Conservation (phyloP, 2,888 invertebrate species). For the Gastrophysa polygoni region DNA sequence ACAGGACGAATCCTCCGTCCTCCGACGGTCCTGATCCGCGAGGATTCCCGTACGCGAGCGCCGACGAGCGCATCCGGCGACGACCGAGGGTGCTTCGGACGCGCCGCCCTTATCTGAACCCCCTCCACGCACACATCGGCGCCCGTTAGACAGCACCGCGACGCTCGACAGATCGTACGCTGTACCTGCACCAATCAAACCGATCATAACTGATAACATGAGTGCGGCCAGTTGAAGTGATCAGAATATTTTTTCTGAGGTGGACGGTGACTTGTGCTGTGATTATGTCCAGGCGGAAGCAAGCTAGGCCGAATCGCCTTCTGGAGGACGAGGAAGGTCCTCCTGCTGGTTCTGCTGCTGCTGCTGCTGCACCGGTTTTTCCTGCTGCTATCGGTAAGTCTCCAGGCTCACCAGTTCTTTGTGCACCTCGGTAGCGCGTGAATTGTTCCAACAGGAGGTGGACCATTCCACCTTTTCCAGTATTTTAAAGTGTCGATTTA, state of each 20-base stretch:
- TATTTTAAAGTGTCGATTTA: no score
- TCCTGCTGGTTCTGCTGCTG: slow-evolving; percentile 39
- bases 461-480: no score
- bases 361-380: slow-evolving; percentile 40
- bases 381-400: slow-evolving; percentile 49
- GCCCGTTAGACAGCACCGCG: slow-evolving; percentile 58
- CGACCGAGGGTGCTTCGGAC: slow-evolving; percentile 55
- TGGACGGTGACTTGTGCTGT: slow-evolving; percentile 50
- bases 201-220: slow-evolving; percentile 47
- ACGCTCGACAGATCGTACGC: slow-evolving; percentile 57
- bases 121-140: slow-evolving; percentile 55
- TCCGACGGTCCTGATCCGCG: slow-evolving; percentile 37
- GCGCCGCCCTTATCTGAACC: slow-evolving; percentile 57
- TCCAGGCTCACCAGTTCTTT: slow-evolving; percentile 34
- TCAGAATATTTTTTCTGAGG: slow-evolving; percentile 34
- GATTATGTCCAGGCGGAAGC: slow-evolving; percentile 63
- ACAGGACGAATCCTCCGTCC: slow-evolving; percentile 41
- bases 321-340: slow-evolving; percentile 60
- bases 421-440: no score
- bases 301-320: slow-evolving; percentile 62
- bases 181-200: slow-evolving; percentile 51
- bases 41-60: slow-evolving; percentile 46
- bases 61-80: slow-evolving; percentile 50
- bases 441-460: no score
- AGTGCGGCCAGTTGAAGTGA: slow-evolving; percentile 42